Percentiles rank a stretch among this genome's conserved stretches.
Evolutionary conservation across 2,113 vertebrate genomes (phyloP).

Genomic region (Chrysochloris asiatica): DNA sequence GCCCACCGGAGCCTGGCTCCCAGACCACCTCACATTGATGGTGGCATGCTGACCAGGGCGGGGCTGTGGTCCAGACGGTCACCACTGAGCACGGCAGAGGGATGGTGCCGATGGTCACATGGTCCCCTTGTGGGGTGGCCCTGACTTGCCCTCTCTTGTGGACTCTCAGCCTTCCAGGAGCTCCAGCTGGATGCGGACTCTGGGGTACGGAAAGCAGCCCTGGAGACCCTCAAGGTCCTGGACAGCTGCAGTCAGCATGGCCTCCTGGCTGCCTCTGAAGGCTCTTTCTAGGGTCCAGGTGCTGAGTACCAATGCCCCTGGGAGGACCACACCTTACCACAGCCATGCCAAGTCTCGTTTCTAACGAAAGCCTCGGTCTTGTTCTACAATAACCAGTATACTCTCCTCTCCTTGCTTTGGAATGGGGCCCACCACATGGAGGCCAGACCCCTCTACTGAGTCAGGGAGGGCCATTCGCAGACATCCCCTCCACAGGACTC

Average conservation of each 20-base stretch:
- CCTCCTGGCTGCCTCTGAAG: not conserved
- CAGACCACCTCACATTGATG: too few species aligned
- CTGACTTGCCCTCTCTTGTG: not conserved
- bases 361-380: too few species aligned
- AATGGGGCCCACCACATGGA: too few species aligned
- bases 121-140: not conserved
- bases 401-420: too few species aligned
- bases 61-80: rapidly evolving
- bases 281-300: not conserved
- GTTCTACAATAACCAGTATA: too few species aligned
- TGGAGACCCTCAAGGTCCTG: conserved; percentile 58
- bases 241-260: conserved; percentile 41
- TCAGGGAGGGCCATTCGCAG: not conserved
- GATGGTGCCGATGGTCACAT: rapidly evolving
- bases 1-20: not conserved
- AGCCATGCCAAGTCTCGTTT: too few species aligned
- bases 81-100: rapidly evolving
- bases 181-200: conserved; percentile 64
- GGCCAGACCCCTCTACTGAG: too few species aligned
- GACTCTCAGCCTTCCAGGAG: conserved; percentile 62
- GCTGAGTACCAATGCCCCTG: not conserved
- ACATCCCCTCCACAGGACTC: too few species aligned
- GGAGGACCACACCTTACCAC: too few species aligned
- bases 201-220: conserved; percentile 51
- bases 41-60: too few species aligned